Evolutionary conservation across 2,797 vertebrate genomes (phyloP).

Genomic region (Peromyscus melanophrys): DNA sequence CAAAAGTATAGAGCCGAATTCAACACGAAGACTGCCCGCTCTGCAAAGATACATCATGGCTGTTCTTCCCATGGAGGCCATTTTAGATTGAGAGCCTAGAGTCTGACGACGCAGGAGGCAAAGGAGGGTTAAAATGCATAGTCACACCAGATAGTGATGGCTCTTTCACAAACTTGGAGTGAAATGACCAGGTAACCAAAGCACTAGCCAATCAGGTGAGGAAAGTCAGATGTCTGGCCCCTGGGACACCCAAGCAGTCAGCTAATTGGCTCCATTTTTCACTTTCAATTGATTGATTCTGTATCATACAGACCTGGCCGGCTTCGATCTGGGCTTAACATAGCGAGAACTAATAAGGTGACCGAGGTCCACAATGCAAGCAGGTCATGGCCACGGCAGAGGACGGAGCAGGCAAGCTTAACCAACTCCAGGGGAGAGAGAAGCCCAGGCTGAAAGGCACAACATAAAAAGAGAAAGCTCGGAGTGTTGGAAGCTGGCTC

Average conservation of each 20-base stretch:
- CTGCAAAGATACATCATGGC: not conserved
- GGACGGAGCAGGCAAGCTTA: not conserved
- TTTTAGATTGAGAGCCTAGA: constrained; percentile 70
- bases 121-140: constrained; percentile 12
- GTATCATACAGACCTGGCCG: constrained; percentile 69
- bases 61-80: not conserved
- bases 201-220: not conserved
- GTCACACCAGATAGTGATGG: not conserved
- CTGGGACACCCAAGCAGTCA: constrained; percentile 53
- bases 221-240: constrained; percentile 57
- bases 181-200: not conserved
- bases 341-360: constrained; percentile 52
- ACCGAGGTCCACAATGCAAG: constrained; percentile 48
- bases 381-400: not conserved
- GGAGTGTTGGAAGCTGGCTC: constrained; percentile 72
- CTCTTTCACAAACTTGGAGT: not conserved
- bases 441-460: constrained; percentile 75
- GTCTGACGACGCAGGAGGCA: not conserved
- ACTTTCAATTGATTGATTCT: constrained; percentile 70
- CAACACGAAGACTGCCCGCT: not conserved
- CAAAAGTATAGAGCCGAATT: not conserved
- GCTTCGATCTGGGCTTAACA: constrained; percentile 59
- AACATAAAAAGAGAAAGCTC: constrained; percentile 54
- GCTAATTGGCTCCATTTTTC: constrained; percentile 81
- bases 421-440: constrained; percentile 61